Base-by-base conservation (phyloP, 2,888 invertebrate species). In the Stomorhina lunata region DNA sequence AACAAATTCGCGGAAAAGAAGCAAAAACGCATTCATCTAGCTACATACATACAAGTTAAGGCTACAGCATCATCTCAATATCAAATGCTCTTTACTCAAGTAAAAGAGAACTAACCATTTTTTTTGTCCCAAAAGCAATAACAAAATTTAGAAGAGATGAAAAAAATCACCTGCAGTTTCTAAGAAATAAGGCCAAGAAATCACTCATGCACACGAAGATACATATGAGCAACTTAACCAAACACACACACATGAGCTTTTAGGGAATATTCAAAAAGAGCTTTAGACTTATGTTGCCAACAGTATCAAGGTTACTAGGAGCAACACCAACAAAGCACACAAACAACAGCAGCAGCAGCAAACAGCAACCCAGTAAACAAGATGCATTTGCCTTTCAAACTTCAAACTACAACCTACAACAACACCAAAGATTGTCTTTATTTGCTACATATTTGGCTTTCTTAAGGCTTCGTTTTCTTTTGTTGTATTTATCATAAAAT, bases 1-100 rank as follows among this genome's bases (percentile, higher is more conserved):
- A 89, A 90, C 90, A 90, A 91, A 90, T 91, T 91, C 91, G 88
- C 87, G 88, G 91, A 91, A 91, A 90, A n/a, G n/a, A n/a, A 87
- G 89, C 89, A 87, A 65, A 79, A 89, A 89, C 90, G 90, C 90
- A 90, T 90, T 89, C 90, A 88, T 86, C 87, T 89, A 90, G 88
- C 88, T 85, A 88, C 88, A 85, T 86, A 85, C 87, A 81, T 85
- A 59, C 37, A 55, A 50, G 2, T 34, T 4, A 32, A 59, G 4
- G n/a, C n/a, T n/a, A n/a, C n/a, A n/a, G n/a, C n/a, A n/a, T n/a
- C n/a, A n/a, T n/a, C n/a, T n/a, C n/a, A n/a, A n/a, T 4, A 45
- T 32, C 48, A 37, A 50, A 61, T 27, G 20, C 27, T 59, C 17
- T 43, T 63, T 5, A 17, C 12, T 43, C 7, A 20, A 32, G 48